Evolutionary conservation across 2,888 invertebrate species (phyloP).

Genomic region (Agrilus mali): DNA sequence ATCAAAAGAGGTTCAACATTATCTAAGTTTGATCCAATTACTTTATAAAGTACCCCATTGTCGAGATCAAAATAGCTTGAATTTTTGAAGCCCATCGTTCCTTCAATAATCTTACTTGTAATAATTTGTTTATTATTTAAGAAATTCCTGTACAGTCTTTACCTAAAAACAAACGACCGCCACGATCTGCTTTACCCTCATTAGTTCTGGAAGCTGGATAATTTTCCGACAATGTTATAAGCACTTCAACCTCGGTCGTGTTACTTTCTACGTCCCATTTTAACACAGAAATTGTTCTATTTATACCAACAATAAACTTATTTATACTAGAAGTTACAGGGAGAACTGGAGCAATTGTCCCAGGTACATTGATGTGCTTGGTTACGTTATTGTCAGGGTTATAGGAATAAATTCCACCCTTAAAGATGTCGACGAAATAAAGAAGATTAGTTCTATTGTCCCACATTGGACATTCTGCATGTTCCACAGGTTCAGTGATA

Average conservation of each 20-base stretch:
- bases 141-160: slow-evolving; percentile 11
- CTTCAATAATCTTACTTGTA: slow-evolving; percentile 36
- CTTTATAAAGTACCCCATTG: slow-evolving; percentile 45
- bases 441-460: slow-evolving; percentile 29
- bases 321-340: slow-evolving; percentile 30
- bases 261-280: slow-evolving; percentile 36
- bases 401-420: slow-evolving; percentile 29
- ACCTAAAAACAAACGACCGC: slow-evolving; percentile 45
- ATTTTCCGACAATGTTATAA: slow-evolving; percentile 35
- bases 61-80: slow-evolving; percentile 35
- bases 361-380: slow-evolving; percentile 16
- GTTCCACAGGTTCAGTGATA: slow-evolving; percentile 20
- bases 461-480: slow-evolving; percentile 42
- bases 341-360: slow-evolving; percentile 31
- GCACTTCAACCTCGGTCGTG: not conserved
- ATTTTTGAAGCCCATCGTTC: slow-evolving; percentile 51
- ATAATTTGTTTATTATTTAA: not conserved
- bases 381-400: slow-evolving; percentile 25
- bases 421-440: slow-evolving; percentile 38
- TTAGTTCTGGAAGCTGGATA: slow-evolving; percentile 40
- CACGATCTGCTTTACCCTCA: slow-evolving; percentile 46
- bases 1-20: slow-evolving; percentile 25
- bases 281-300: slow-evolving; percentile 33
- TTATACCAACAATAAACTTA: slow-evolving; percentile 32
- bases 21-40: slow-evolving; percentile 31